Evolutionary conservation across 2,888 invertebrate species (phyloP).

Genomic region (Marasmarcha lunaedactyla): DNA sequence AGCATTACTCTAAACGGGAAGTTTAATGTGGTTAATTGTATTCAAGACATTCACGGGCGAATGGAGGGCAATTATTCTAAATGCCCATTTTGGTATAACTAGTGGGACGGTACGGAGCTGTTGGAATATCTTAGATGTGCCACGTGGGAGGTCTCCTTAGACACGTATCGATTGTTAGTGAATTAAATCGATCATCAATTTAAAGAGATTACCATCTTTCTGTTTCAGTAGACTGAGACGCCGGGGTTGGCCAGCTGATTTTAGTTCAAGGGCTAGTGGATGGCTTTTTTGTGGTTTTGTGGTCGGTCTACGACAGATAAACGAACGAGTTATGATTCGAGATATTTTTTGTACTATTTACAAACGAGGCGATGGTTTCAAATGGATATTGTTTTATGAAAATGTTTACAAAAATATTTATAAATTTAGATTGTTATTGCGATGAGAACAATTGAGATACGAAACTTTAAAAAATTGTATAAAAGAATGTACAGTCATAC

Average conservation of each 20-base stretch:
- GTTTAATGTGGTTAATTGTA: no score
- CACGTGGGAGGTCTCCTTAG: conserved; percentile 37
- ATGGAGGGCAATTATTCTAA: conserved; percentile 31
- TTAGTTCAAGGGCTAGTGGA: background rate
- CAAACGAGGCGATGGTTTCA: no score
- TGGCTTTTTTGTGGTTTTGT: background rate
- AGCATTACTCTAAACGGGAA: no score
- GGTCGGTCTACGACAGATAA: background rate
- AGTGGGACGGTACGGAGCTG: background rate
- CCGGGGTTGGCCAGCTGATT: background rate
- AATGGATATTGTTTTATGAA: no score
- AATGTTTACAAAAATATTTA: no score
- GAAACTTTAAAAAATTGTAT: no score
- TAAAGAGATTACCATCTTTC: conserved; percentile 15
- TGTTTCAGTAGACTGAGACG: conserved; percentile 13
- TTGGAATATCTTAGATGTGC: conserved; percentile 11
- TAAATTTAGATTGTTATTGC: no score
- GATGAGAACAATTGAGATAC: no score
- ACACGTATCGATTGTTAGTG: conserved; percentile 23
- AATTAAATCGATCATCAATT: conserved; percentile 26
- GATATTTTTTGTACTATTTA: no score
- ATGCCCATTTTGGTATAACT: conserved; percentile 19
- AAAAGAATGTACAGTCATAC: no score
- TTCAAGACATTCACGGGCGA: conserved; percentile 21
- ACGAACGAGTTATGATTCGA: no score